Evolutionary conservation across 2,888 invertebrate species (phyloP), one percentile per base, ranked within the genome.

Genomic region (Celastrina argiolus): DNA sequence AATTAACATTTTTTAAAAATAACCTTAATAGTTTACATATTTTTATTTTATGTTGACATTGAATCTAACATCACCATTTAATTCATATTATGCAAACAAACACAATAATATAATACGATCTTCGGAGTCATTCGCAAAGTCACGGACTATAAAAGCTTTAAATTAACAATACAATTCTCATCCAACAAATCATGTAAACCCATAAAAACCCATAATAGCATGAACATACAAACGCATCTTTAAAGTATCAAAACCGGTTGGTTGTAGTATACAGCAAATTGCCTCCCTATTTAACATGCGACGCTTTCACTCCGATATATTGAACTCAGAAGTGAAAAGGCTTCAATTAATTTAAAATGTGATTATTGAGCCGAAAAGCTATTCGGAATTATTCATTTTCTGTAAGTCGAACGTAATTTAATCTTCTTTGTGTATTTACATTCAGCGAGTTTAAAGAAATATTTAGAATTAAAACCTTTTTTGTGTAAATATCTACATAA

Each of bases 301-400:
- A 69, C 67, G 70, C 66, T 71, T 63, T 61, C 68, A 66, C 66
- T 69, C 74, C 75, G 74, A 75, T 75, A 75, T 74, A 71, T 71
- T 69, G 68, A 58, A 73, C 69, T 65, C 71, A 74, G 74, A 75
- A 74, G 70, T 78, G 76, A 75, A 78, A 78, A 76, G 76, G 75
- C 69, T 76, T 76, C 73, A 78, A 78, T 78, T 79, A 75, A 74
- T 73, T 72, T 73, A 70, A 75, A 81, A 81, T 79, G 71, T 77
- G 74, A 78, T 78, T 76, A 78, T 70, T 69, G 72, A 72, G 66
- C 67, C 70, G 70, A 71, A 71, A 72, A 69, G 70, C 72, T 67
- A 67, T 71, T 69, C 68, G 70, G 69, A 67, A 72, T 71, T 72
- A 74, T 70, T 68, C 64, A 68, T 67, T 73, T 72, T 71, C 68